These are phyloP conservation scores for Synchiropus splendidus DNA, from an alignment of 2,113 vertebrate genomes.

Conservation along the genomic window DNA sequence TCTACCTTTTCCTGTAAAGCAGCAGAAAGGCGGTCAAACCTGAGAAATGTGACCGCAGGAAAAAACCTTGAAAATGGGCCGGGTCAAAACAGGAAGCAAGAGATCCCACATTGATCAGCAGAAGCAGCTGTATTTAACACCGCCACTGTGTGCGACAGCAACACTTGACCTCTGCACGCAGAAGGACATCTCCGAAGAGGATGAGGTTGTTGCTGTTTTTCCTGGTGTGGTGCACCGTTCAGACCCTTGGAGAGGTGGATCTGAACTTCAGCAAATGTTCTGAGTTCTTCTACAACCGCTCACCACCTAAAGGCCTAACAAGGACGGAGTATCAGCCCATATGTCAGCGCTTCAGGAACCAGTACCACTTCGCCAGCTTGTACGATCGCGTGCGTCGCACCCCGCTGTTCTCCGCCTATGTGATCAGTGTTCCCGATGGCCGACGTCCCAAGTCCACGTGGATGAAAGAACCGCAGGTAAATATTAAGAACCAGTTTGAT, in stretches of 20 bases:
- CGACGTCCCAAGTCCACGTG: constrained; percentile 27
- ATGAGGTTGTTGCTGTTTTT: constrained; percentile 16
- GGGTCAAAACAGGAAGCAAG: background rate
- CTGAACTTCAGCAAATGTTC: constrained; percentile 39
- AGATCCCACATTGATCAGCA: too few species aligned
- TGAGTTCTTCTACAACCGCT: constrained; percentile 38
- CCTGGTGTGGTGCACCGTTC: constrained; percentile 16
- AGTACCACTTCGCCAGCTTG: constrained; percentile 53
- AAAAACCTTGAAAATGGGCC: background rate
- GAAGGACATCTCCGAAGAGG: constrained; percentile 11
- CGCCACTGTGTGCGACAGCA: constrained; percentile 3
- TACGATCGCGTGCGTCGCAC: constrained; percentile 29
- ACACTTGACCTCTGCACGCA: too few species aligned
- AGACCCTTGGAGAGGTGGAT: constrained; percentile 28
- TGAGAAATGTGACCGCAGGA: constrained; percentile 18
- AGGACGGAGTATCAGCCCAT: constrained; percentile 28
- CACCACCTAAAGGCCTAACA: constrained; percentile 29
- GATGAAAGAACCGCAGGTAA: constrained; percentile 61
- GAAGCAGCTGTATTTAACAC: background rate
- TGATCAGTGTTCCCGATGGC: constrained; percentile 27
- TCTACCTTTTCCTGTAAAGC: too few species aligned
- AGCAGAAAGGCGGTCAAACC: too few species aligned
- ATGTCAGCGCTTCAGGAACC: constrained; percentile 55
- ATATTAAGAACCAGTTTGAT: too few species aligned
- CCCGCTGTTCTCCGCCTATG: constrained; percentile 52